Evolutionary conservation across 2,797 vertebrate genomes (phyloP).

Genomic region (Florisuga fusca): DNA sequence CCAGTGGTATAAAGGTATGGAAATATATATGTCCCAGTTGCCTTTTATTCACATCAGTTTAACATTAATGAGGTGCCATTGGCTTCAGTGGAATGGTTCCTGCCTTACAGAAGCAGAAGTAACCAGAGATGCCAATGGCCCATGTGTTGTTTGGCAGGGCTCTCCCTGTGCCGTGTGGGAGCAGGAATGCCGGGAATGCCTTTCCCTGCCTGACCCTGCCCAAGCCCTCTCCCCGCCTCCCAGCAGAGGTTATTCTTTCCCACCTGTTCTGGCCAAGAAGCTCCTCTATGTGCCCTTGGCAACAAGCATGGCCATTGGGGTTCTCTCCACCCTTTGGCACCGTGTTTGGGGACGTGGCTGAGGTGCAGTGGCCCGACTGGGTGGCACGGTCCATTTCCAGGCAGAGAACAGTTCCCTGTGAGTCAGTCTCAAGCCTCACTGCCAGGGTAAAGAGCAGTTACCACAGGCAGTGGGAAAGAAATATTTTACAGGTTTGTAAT

Average conservation of each 20-base stretch:
- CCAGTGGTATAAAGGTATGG: neutral
- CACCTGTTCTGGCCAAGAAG: neutral
- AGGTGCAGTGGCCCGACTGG: accelerated
- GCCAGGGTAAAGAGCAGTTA: conserved; percentile 36
- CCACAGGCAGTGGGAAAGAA: neutral
- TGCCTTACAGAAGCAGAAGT: neutral
- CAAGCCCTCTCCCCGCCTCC: neutral
- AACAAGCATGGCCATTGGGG: neutral
- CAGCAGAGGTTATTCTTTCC: neutral
- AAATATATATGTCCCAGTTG: neutral
- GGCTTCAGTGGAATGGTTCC: neutral
- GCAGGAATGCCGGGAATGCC: neutral
- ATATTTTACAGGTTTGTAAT: conserved; percentile 53
- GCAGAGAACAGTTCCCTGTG: accelerated
- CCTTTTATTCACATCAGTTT: conserved; percentile 37
- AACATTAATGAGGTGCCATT: conserved; percentile 35
- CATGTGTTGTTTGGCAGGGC: conserved; percentile 1
- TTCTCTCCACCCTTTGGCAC: neutral
- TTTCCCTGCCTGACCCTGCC: neutral
- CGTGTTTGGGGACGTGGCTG: accelerated
- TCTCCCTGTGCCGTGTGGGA: accelerated
- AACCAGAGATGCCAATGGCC: neutral
- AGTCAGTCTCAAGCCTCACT: neutral
- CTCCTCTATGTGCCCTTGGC: neutral
- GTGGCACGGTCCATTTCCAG: neutral